Conservation (phyloP, 2,113 vertebrate species). For the Glaucidium brasilianum region DNA sequence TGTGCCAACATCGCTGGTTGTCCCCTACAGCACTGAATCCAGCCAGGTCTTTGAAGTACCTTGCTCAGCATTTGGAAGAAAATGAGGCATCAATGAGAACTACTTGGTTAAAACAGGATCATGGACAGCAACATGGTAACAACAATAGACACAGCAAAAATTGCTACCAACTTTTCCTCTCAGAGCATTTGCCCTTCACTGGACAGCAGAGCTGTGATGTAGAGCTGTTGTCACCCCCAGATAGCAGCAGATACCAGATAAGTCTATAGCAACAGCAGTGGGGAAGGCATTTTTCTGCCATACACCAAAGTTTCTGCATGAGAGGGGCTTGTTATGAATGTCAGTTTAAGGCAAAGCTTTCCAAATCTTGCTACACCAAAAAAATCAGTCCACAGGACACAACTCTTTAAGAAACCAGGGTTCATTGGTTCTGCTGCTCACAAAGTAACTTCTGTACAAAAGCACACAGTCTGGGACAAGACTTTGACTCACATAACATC, state of each 20-base stretch:
- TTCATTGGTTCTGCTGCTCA: not conserved
- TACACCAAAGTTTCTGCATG: not conserved
- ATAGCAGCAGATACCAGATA: not conserved
- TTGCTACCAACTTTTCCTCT: not conserved
- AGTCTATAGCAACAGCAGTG: not conserved
- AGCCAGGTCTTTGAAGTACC: not conserved
- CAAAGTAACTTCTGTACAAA: not conserved
- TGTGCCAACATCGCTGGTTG: accelerated
- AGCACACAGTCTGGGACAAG: not conserved
- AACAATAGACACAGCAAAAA: not conserved
- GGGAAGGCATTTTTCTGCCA: not conserved
- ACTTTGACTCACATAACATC: not conserved
- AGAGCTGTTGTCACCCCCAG: not conserved
- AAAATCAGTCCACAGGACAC: not conserved
- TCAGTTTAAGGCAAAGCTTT: not conserved
- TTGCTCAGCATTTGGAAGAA: not conserved
- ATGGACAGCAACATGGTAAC: not conserved
- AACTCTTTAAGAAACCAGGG: not conserved
- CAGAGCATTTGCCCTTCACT: not conserved
- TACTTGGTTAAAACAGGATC: not conserved
- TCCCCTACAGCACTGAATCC: not conserved
- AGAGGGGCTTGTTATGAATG: not conserved
- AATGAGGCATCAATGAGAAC: not conserved
- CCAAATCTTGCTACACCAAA: not conserved
- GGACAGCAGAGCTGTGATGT: not conserved